Conservation (phyloP, 2,113 vertebrate species). For the Sakesphorus luctuosus region DNA sequence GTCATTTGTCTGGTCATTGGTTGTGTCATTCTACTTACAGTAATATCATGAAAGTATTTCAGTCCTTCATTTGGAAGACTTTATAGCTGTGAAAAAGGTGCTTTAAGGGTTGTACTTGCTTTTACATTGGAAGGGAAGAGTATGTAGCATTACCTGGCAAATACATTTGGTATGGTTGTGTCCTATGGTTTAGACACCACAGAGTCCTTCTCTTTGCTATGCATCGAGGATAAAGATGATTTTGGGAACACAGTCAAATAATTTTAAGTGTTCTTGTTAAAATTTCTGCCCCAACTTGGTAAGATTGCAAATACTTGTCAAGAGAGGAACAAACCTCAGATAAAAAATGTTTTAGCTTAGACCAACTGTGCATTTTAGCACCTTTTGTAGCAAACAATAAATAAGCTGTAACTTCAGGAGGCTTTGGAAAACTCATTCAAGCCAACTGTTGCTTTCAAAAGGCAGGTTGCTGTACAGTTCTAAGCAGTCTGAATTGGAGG, state of each 20-base stretch:
- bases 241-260: background rate
- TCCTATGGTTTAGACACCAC: background rate
- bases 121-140: background rate
- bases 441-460: background rate
- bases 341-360: background rate
- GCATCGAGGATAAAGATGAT: fast-evolving
- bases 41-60: background rate
- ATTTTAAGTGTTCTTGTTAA: background rate
- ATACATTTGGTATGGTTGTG: background rate
- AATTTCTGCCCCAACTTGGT: background rate
- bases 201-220: background rate
- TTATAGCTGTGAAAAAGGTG: background rate
- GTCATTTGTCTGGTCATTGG: background rate
- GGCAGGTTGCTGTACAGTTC: background rate
- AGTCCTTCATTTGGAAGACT: background rate
- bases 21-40: background rate
- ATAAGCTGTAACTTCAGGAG: background rate
- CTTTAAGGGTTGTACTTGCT: background rate
- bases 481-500: background rate
- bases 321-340: background rate
- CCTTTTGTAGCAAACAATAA: background rate
- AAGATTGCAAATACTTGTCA: background rate
- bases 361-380: background rate
- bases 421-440: background rate
- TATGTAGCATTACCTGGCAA: background rate